Conservation (phyloP, 2,797 vertebrate species). For the Leptatherina wallacei region DNA sequence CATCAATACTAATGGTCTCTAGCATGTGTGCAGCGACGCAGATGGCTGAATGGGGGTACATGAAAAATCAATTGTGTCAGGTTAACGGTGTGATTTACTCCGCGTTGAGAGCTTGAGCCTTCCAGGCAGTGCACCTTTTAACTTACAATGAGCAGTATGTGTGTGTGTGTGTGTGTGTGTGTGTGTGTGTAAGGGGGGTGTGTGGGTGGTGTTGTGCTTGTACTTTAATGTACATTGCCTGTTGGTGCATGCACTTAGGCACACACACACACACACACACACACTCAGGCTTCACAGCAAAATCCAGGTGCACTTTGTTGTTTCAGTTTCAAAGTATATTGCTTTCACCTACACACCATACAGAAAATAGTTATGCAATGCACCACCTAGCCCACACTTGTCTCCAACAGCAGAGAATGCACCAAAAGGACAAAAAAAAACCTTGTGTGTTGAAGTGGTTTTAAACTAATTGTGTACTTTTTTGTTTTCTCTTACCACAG, state of each 20-base stretch:
- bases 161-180: conserved; percentile 5
- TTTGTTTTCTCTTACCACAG: conserved; percentile 60
- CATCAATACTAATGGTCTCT: conserved; percentile 61
- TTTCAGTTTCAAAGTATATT: conserved; percentile 74
- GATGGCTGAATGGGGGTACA: conserved; percentile 60
- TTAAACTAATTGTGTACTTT: conserved; percentile 55
- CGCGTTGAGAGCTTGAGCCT: conserved; percentile 72
- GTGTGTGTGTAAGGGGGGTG: not conserved
- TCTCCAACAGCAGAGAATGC: conserved; percentile 36
- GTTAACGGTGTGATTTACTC: conserved; percentile 77
- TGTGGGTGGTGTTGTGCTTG: conserved; percentile 20
- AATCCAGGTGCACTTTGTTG: conserved; percentile 81
- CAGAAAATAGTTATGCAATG: conserved; percentile 72
- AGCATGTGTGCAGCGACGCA: conserved; percentile 47
- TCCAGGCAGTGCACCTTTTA: conserved; percentile 75
- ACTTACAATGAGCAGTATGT: conserved; percentile 46
- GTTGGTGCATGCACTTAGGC: conserved; percentile 58
- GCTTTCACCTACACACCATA: conserved; percentile 65
- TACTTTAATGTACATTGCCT: conserved; percentile 58
- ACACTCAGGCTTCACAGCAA: conserved; percentile 43
- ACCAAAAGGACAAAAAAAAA: conserved; percentile 7
- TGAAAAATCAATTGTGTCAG: conserved; percentile 73
- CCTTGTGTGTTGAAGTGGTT: conserved; percentile 15
- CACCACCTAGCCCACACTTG: conserved; percentile 68
- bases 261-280: conserved; percentile 31